Base-by-base conservation (phyloP, 2,797 vertebrate genomes). In the Gallirallus australis region DNA sequence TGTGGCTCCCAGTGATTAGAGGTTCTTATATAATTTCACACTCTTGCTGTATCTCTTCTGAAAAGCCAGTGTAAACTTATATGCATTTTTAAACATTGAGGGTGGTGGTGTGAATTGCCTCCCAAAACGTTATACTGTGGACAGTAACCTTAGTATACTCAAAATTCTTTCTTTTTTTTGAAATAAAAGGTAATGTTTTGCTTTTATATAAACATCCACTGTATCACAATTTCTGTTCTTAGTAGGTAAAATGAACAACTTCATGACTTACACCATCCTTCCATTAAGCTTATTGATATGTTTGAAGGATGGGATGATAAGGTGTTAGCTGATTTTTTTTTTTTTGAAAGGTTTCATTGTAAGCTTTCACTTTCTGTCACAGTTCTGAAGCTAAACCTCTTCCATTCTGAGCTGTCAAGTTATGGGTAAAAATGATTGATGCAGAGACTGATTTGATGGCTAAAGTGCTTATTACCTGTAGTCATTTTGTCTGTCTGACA, bases 301-400 rank as follows among this genome's bases (percentile, higher is more conserved):
- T 78, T 81, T 87, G 33, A 77, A 71, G 19, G 78, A 23, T 33
- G 56, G 42, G 68, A 30, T 86, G 61, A 78, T 53, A 59, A 91
- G 20, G 17, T 47, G 7, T 56, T 83, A 35, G 40, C 35, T 61
- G 70, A 39, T 10, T 63, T 9, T 9, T 37, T 37, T 37, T 37
- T 37, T 37, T 88, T 91, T 81, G 82, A 83, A 90, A 21, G 50
- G 37, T 91, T 92, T 95, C 4, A 21, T 47, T 96, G 63, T 64
- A 92, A 54, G 17, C 64, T 87, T 92, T 80, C 47, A 23, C 28
- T 82, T 93, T 53, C 53, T 78, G 52, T 82, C 76, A 39, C 47
- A 37, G 10, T 82, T 82, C 57, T 95, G 72, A 81, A 80, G 77
- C 30, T 56, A 54, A 81, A 31, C 12, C 20, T 63, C 54, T 89